Evolutionary conservation across 2,888 invertebrate genomes (phyloP), one percentile per base, ranked within the genome.

Genomic region (Plagiodera versicolora): DNA sequence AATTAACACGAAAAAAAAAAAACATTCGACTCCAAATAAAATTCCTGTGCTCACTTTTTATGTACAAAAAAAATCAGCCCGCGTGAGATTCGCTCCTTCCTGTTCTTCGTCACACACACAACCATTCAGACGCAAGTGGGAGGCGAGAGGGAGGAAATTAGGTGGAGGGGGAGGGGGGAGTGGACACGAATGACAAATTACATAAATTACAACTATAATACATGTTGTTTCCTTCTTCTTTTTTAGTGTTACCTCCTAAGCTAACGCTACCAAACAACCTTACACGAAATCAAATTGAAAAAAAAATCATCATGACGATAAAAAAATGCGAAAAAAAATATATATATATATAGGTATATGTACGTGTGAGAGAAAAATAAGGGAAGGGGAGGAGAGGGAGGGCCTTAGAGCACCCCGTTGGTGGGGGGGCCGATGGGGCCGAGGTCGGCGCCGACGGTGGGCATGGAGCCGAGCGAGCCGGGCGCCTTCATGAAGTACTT

Each of bases 401-500:
- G 24, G 3, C 24, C 24, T 24, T 6, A 24, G 6, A 86, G 81
- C 64, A 84, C 86, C 67, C 86, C 84, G 76, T 83, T 85, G 72
- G 89, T 87, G 55, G 90, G 91, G 73, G 92, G 91, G 68, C 92
- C 92, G 63, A 89, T 89, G 24, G 89, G 88, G 58, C 89, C 88
- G 59, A 90, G 84, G 75, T 90, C 89, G 60, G 79, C 79, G 70
- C 86, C 86, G 14, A 24, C 39, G n/a, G 79, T 79, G 70, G 86
- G 86, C 80, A 86, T 85, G 74, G 88, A 87, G 67, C 87, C 86
- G 79, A 89, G 85, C 45, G 83, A 84, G 48, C 84, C 83, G 58
- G 88, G 87, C 70, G 88, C 87, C 80, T 91, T 92, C 87, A 91
- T 88, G 82, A 91, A 94, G 84, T 93, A 98, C 82, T 98, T 98